Evolutionary conservation across 2,113 vertebrate genomes (phyloP).

Genomic region (Danio rerio): GRCz12tu NC_133177.1:23142001-23142500

Average conservation of each 20-base stretch:
- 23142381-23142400: slow-evolving; percentile 14
- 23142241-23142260: slow-evolving; percentile 5
- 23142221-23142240: background rate
- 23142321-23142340: slow-evolving; percentile 15
- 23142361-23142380: slow-evolving; percentile 25
- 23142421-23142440: slow-evolving; percentile 24
- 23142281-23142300: background rate
- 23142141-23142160: slow-evolving; percentile 23
- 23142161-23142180: slow-evolving; percentile 40
- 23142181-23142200: slow-evolving; percentile 15
- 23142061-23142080: slow-evolving; percentile 39
- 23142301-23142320: background rate
- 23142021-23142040: slow-evolving; percentile 52
- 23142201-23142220: slow-evolving; percentile 3
- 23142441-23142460: background rate
- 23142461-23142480: background rate
- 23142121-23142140: slow-evolving; percentile 27
- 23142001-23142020: slow-evolving; percentile 45
- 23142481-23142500: slow-evolving; percentile 1
- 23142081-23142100: slow-evolving; percentile 40
- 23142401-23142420: background rate
- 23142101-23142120: slow-evolving; percentile 36
- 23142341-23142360: background rate
- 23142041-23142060: slow-evolving; percentile 45
- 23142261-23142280: slow-evolving; percentile 3